Base-by-base conservation (phyloP, 1,140 invertebrate species). In the Lasioglossum baleicum region DNA sequence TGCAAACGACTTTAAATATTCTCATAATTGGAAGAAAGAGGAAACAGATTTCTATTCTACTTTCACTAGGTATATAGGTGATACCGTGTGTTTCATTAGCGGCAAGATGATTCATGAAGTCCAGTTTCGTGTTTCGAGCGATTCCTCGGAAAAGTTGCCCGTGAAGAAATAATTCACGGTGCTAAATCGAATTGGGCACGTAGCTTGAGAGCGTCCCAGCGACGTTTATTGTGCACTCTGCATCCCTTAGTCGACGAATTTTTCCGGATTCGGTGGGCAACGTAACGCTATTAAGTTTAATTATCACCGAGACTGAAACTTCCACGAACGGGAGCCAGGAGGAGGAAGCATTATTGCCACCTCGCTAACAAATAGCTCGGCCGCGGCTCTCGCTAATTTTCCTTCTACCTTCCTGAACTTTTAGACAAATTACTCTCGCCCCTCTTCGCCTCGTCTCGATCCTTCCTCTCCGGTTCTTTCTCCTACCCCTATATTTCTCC, bases 341-440 rank as follows among this genome's bases (percentile, higher is more conserved):
- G 5, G 40, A 17, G 22, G 20, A 71, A 65, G 51, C 76, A 72
- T 82, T 82, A 80, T 82, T 82, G 65, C 65, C 76, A 72, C 70
- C 70, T 63, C 51, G 76, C 74, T 80, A 82, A 82, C 63, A 74
- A 82, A 82, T 82, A 78, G 77, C 70, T 17, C 63, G 26, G 51
- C 56, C 68, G 63, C 68, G 17, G 61, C 17, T 70, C 64, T 48
- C 65, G 76, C 76, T 82, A 82, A 82, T 82, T 82, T 80, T 82
- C 81, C 63, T 80, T 56, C 81, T 20, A 31, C 56, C 60, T 64
- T 53, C 58, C 65, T 64, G 71, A 82, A 82, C 77, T 82, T 80
- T 82, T 31, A 80, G 81, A 82, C 69, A 82, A 82, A 82, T 82
- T 80, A 65, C 75, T 15, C 35, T 7, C n/a, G 35, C 20, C 66